phyloP scores from a whole-genome alignment of 2,113 vertebrate genomes.

The Furnarius figulus region DNA sequence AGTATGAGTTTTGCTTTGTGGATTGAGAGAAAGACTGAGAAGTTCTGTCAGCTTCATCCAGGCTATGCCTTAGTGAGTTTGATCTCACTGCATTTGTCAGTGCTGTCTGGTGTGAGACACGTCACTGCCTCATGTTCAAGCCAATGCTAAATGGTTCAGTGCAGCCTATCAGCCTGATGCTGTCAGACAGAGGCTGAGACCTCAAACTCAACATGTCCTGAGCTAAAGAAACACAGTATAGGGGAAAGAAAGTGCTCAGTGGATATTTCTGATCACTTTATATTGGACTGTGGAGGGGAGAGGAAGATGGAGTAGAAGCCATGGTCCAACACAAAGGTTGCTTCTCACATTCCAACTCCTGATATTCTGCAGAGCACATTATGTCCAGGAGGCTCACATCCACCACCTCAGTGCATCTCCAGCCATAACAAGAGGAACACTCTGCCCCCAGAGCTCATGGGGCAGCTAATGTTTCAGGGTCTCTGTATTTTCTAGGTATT shows the following conservation, averaged over 20 bases:
- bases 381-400: background rate
- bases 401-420: background rate
- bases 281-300: background rate
- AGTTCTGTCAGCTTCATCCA: background rate
- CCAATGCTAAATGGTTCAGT: background rate
- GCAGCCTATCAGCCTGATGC: background rate
- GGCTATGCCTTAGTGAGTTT: background rate
- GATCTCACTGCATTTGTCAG: background rate
- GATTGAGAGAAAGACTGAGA: background rate
- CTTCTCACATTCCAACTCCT: background rate
- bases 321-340: rapidly evolving
- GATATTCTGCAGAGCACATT: background rate
- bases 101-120: background rate
- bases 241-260: background rate
- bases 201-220: background rate
- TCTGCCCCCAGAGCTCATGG: background rate
- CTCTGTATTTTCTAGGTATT: too few species aligned
- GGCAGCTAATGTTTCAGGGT: background rate
- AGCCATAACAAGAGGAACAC: background rate
- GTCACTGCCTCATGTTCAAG: background rate
- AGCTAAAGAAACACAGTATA: background rate
- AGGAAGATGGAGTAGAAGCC: background rate
- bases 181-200: background rate
- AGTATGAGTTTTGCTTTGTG: background rate
- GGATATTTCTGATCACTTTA: background rate